These are phyloP conservation scores for Xenopus borealis DNA, from an alignment of 2,113 vertebrate genomes.

Conservation along the genomic window DNA sequence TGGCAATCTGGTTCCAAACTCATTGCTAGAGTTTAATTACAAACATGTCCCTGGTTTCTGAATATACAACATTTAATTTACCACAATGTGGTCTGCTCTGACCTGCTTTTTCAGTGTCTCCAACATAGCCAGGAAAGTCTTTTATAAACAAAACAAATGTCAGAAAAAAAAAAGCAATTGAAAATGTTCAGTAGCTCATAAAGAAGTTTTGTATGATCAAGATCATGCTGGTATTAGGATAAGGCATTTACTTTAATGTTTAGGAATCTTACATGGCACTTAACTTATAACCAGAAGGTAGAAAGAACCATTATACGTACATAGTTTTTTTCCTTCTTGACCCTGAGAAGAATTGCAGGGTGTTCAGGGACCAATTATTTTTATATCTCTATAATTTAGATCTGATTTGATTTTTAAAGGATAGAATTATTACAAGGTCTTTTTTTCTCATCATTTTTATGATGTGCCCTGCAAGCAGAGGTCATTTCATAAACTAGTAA, in stretches of 20 bases:
- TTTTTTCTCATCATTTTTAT: conserved; percentile 15
- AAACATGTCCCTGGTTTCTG: conserved; percentile 39
- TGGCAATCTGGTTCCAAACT: conserved; percentile 11
- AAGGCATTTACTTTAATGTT: conserved; percentile 34
- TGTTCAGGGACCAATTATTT: conserved; percentile 32
- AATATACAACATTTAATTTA: conserved; percentile 34
- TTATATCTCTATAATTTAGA: conserved; percentile 4
- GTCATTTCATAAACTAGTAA: neutral
- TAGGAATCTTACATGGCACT: conserved; percentile 45
- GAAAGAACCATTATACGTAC: conserved; percentile 42
- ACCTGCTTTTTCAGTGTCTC: conserved; percentile 32
- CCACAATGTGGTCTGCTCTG: conserved; percentile 24
- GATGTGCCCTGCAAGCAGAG: conserved; percentile 4
- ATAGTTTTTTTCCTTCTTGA: conserved; percentile 43
- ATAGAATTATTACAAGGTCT: conserved; percentile 29
- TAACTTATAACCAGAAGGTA: conserved; percentile 44
- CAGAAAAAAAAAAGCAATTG: neutral
- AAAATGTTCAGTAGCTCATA: conserved; percentile 33
- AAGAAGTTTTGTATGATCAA: conserved; percentile 51
- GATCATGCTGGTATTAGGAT: conserved; percentile 43
- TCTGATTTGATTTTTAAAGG: conserved; percentile 21
- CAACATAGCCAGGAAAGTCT: conserved; percentile 11
- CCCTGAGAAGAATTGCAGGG: conserved; percentile 33
- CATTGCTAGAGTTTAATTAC: conserved; percentile 47
- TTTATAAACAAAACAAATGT: neutral